Percentiles rank a stretch among this genome's conserved stretches.
Conservation (phyloP, 2,888 invertebrate species). For the Smittia sp. region DNA sequence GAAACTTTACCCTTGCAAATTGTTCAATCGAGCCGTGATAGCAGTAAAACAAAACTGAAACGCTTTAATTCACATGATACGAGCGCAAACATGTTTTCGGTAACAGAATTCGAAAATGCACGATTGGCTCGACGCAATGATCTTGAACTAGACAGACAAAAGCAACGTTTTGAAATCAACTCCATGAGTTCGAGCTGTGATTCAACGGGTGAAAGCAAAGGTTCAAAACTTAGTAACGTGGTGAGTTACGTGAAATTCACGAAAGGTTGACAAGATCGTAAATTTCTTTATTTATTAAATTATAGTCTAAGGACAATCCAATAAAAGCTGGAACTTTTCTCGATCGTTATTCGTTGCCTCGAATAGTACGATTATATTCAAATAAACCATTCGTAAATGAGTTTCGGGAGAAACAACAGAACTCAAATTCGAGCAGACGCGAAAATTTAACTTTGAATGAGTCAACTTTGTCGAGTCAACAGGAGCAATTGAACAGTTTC, state of each 20-base stretch:
- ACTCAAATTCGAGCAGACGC: conserved; percentile 25
- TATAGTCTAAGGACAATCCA: conserved; percentile 46
- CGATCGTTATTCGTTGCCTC: conserved; percentile 51
- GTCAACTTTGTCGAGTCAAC: conserved; percentile 22
- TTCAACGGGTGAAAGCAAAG: conserved; percentile 53
- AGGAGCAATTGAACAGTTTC: neutral
- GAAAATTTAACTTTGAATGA: neutral
- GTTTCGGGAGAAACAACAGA: neutral
- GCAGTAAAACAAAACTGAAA: conserved; percentile 52
- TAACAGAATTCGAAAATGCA: conserved; percentile 54
- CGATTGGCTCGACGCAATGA: conserved; percentile 53
- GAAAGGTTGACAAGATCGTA: no score
- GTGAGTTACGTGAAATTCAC: no score
- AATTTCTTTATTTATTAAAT: neutral
- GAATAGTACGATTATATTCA: conserved; percentile 47
- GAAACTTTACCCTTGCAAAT: conserved; percentile 47
- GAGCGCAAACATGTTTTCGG: conserved; percentile 54
- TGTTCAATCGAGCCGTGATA: conserved; percentile 47
- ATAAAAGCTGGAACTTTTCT: conserved; percentile 52
- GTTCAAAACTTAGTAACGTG: conserved; percentile 52
- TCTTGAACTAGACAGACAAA: conserved; percentile 48
- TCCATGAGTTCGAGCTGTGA: conserved; percentile 50
- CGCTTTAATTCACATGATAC: conserved; percentile 54
- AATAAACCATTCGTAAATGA: neutral
- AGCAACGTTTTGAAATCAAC: conserved; percentile 49